These are phyloP conservation scores for Drosophila prolongata DNA, from an alignment of 2,888 invertebrate genomes.

Conservation along the genomic window DNA sequence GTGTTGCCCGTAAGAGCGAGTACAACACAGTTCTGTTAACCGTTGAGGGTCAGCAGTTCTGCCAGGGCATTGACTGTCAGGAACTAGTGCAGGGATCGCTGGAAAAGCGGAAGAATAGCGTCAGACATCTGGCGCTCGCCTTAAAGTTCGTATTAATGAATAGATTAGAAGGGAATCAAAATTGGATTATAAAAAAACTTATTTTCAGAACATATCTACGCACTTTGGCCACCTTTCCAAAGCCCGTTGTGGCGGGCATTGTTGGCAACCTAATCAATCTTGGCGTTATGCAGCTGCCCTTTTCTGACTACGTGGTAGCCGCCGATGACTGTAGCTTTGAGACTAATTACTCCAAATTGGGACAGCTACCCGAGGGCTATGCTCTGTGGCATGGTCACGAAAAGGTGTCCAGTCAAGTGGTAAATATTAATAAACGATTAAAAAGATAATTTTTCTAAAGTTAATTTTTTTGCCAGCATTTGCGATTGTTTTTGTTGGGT, in stretches of 20 bases:
- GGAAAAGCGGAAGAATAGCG: conserved; percentile 87
- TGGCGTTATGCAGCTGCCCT: conserved; percentile 93
- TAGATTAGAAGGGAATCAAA: no score
- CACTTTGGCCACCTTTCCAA: conserved; percentile 91
- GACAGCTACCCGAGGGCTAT: conserved; percentile 82
- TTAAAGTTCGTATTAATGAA: conserved; percentile 88
- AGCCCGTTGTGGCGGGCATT: conserved; percentile 92
- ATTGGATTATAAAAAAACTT: background rate
- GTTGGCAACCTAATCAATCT: conserved; percentile 92
- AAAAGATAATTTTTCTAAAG: background rate
- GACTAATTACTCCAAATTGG: conserved; percentile 84
- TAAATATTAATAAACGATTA: conserved; percentile 5
- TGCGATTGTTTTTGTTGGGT: conserved; percentile 88
- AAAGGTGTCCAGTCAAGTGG: conserved; percentile 54
- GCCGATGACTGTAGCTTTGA: conserved; percentile 93
- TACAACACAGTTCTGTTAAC: conserved; percentile 89
- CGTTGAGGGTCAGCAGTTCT: conserved; percentile 91
- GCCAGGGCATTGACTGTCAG: conserved; percentile 92
- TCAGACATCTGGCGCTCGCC: conserved; percentile 89
- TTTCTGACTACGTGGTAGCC: conserved; percentile 94
- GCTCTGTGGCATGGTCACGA: conserved; percentile 76
- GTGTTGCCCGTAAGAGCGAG: conserved; percentile 89
- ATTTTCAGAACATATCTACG: conserved; percentile 88
- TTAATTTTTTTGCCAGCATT: conserved; percentile 63
- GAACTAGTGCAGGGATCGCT: conserved; percentile 87